Percentiles rank a stretch among this genome's conserved stretches.
Conservation (phyloP, 23 tunicate genomes). For the Trididemnum clinides region DNA sequence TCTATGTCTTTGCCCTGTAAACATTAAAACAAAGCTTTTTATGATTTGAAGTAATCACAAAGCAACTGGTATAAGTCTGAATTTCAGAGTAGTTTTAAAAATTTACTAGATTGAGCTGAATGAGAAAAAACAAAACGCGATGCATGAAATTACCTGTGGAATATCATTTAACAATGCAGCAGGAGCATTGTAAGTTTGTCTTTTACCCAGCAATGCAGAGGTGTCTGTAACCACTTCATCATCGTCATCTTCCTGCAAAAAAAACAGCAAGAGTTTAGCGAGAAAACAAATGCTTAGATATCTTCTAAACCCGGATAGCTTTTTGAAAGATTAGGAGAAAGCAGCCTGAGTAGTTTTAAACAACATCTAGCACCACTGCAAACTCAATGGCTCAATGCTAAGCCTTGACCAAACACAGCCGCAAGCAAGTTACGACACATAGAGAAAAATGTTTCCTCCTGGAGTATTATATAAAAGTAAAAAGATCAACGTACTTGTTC, state of each 20-base stretch:
- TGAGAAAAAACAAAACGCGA: background rate
- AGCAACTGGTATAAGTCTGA: background rate
- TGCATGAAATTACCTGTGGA: conserved; percentile 51
- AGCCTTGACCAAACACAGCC: no score
- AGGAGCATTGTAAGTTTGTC: conserved; percentile 88
- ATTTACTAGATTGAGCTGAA: background rate
- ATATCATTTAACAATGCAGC: conserved; percentile 78
- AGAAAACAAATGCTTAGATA: background rate
- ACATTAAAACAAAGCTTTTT: background rate
- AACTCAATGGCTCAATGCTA: no score
- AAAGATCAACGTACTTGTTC: conserved; percentile 84
- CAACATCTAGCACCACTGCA: no score
- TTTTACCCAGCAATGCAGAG: conserved; percentile 65
- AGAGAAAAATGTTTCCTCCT: no score
- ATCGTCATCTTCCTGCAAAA: conserved; percentile 70
- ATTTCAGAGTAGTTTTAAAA: background rate
- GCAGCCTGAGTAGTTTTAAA: no score
- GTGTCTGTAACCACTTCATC: conserved; percentile 72
- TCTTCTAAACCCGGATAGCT: no score
- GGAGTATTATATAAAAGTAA: no score
- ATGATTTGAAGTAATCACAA: background rate
- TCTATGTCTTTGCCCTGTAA: conserved; percentile 73
- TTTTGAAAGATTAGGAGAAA: no score
- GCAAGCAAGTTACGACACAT: no score
- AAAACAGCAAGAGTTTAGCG: background rate